Base-by-base conservation (phyloP, 1,140 invertebrate species). In the Camponotus floridanus region DNA sequence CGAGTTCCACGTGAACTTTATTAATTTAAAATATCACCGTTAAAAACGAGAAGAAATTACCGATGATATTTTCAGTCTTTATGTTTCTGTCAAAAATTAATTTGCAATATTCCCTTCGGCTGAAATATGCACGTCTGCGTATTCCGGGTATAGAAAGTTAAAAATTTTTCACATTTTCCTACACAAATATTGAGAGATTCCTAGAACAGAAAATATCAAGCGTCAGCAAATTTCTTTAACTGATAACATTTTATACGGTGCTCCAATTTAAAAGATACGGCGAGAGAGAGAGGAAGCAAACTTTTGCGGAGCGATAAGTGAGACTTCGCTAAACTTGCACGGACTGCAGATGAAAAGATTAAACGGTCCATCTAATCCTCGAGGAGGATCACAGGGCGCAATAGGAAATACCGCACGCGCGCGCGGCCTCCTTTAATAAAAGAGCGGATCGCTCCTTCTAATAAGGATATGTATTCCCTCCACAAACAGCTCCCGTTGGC, bases 281-380 rank as follows among this genome's bases (percentile, higher is more conserved):
- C 79, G 67, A 21, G n/a, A 59, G 31, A n/a, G 31, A 13, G 26
- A 26, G 42, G 73, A 45, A 45, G 45, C 26, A n/a, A 51, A 79
- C 21, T 65, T 21, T 8, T 26, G 42, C 31, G 11, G n/a, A 18
- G 8, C 7, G 31, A 11, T 48, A 15, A 26, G 64, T 8, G 36
- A 18, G 39, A 21, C 42, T 57, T 42, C 36, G 42, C 62, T 42
- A 26, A 65, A 78, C 81, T 78, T 42, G 61, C 61, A 33, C 73
- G 48, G 15, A 26, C 21, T 59, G 42, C 26, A 57, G 79, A 78
- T 57, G 61, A 89, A 78, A 71, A 70, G 73, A 90, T 89, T 74
- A 81, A 83, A 86, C 74, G 45, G 73, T 74, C 55, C 11, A 31
- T 57, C 18, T 68, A 84, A 87, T 87, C 71, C 61, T 11, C 7